Conservation (phyloP, 2,888 invertebrate genomes). For the Rhingia campestris region DNA sequence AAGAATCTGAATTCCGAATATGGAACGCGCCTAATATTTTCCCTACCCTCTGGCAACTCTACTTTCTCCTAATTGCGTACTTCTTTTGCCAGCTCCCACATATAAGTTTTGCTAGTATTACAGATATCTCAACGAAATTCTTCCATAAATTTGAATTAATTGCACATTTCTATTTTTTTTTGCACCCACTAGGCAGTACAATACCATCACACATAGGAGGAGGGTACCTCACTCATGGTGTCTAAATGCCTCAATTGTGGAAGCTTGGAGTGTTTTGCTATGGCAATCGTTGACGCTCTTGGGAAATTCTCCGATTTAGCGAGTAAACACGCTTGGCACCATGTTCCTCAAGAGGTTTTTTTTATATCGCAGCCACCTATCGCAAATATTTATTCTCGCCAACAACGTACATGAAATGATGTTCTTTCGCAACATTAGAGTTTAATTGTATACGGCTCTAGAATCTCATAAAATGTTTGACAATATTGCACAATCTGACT, state of each 20-base stretch:
- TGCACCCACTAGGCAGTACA: slow-evolving; percentile 12
- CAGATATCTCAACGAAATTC: slow-evolving; percentile 31
- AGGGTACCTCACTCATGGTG: neutral
- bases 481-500: slow-evolving; percentile 54
- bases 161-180: slow-evolving; percentile 19
- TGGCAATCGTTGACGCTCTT: slow-evolving; percentile 11
- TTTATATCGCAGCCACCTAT: neutral
- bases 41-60: slow-evolving; percentile 6
- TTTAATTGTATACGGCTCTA: slow-evolving; percentile 30
- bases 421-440: slow-evolving; percentile 38
- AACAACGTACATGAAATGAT: slow-evolving; percentile 8
- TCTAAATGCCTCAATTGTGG: slow-evolving; percentile 25
- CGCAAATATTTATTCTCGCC: slow-evolving; percentile 43
- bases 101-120: neutral
- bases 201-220: slow-evolving; percentile 3
- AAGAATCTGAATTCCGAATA: no score
- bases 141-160: slow-evolving; percentile 63
- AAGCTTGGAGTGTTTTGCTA: slow-evolving; percentile 27
- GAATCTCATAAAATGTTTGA: slow-evolving; percentile 31
- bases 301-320: slow-evolving; percentile 48
- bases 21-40: no score
- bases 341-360: slow-evolving; percentile 4
- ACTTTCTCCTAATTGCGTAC: neutral
- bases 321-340: slow-evolving; percentile 24
- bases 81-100: slow-evolving; percentile 44